Percentiles rank a stretch among this genome's conserved stretches.
Evolutionary conservation across 2,888 invertebrate genomes (phyloP).

Genomic region (Lutraria lutraria): DNA sequence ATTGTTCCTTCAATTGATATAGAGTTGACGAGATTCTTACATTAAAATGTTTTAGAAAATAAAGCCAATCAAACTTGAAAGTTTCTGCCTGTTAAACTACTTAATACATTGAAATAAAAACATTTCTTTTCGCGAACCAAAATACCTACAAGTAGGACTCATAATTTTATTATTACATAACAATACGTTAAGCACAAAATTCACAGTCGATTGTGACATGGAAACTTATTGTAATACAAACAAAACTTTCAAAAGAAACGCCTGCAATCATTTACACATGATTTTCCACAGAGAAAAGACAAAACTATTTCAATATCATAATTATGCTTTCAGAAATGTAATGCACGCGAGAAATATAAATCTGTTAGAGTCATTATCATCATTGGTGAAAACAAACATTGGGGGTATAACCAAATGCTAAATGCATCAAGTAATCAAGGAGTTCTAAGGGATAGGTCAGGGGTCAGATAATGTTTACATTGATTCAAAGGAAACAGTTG

Average conservation of each 20-base stretch:
- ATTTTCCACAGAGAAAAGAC: conserved; percentile 7
- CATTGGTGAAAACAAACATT: conserved; percentile 54
- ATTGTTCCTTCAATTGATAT: too few relatives aligned
- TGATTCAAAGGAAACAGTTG: conserved; percentile 14
- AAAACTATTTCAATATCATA: conserved; percentile 19
- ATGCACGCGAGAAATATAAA: conserved; percentile 26
- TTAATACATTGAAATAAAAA: too few relatives aligned
- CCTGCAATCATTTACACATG: neutral
- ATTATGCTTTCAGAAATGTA: conserved; percentile 12
- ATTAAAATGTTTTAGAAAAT: too few relatives aligned
- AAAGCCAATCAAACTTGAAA: too few relatives aligned
- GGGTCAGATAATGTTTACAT: conserved; percentile 10
- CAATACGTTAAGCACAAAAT: neutral
- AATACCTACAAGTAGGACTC: too few relatives aligned
- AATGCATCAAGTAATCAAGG: conserved; percentile 32
- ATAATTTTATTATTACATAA: too few relatives aligned
- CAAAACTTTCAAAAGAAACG: neutral
- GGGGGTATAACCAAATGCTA: conserved; percentile 25
- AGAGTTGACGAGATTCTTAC: too few relatives aligned
- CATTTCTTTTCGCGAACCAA: too few relatives aligned
- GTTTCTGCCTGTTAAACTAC: too few relatives aligned
- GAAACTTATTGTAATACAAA: neutral
- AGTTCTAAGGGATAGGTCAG: conserved; percentile 35
- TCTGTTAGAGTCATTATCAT: conserved; percentile 47
- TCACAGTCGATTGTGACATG: neutral